These are phyloP conservation scores for Colostygia pectinataria DNA, from an alignment of 2,888 invertebrate species.

Conservation along the genomic window DNA sequence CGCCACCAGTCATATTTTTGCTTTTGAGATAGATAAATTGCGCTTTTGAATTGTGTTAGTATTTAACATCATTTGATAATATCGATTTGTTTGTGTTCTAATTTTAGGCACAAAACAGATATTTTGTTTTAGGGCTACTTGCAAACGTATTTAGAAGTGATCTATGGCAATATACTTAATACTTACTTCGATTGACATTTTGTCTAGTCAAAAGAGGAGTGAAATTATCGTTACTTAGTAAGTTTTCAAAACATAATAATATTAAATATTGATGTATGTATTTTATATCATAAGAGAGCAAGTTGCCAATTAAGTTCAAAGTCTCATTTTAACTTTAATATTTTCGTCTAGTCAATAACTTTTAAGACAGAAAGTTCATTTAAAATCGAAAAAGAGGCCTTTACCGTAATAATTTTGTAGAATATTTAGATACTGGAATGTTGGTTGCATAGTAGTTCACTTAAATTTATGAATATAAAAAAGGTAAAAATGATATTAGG, in stretches of 20 bases:
- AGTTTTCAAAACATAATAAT: constrained; percentile 21
- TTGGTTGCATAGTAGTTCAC: constrained; percentile 31
- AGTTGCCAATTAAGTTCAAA: constrained; percentile 21
- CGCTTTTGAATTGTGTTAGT: background rate
- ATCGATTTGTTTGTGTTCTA: constrained; percentile 40
- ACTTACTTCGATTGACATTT: constrained; percentile 31
- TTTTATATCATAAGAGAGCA: constrained; percentile 20
- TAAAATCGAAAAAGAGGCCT: constrained; percentile 37
- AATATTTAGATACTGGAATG: constrained; percentile 45
- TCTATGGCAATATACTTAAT: constrained; percentile 33
- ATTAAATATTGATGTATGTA: constrained; percentile 30
- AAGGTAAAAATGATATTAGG: constrained; percentile 34
- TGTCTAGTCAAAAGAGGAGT: constrained; percentile 34
- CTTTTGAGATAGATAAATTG: background rate
- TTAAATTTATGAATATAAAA: no score
- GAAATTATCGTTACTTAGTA: constrained; percentile 30
- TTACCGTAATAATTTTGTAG: constrained; percentile 30
- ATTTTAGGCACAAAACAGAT: no score
- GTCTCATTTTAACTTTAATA: constrained; percentile 8
- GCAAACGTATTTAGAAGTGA: constrained; percentile 25
- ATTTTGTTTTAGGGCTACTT: no score
- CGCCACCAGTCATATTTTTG: constrained; percentile 1
- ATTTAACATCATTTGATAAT: constrained; percentile 26
- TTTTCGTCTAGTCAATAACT: no score
- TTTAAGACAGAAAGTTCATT: constrained; percentile 9